A percentile compares a stretch with the other conserved stretches of the same genome.
Conservation (phyloP, 2,113 vertebrate species). For the Mixornis gularis region DNA sequence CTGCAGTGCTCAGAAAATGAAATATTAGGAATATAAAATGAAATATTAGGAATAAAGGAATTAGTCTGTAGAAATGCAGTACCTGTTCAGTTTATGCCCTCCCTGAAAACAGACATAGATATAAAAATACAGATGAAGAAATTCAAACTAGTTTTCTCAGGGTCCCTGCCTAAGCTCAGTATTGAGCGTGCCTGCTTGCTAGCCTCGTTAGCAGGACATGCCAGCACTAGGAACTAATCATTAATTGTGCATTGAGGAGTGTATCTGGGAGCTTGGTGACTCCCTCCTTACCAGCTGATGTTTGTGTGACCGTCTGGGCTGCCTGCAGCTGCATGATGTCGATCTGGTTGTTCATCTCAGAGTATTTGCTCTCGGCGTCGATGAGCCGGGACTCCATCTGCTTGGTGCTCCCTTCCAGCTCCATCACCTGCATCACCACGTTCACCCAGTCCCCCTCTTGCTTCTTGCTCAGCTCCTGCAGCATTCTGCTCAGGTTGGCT, state of each 20-base stretch:
- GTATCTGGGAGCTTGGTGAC: not conserved
- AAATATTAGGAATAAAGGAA: not conserved
- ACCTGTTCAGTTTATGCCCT: not conserved
- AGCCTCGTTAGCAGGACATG: not conserved
- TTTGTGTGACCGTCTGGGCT: conserved; percentile 84
- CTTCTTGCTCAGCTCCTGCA: conserved; percentile 84
- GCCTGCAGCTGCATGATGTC: conserved; percentile 94
- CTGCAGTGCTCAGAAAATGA: not conserved
- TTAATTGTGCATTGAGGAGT: not conserved
- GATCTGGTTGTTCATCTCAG: conserved; percentile 91
- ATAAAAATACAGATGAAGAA: not conserved
- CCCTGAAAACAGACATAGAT: not conserved
- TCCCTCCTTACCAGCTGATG: conserved; percentile 85
- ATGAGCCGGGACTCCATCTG: conserved; percentile 82
- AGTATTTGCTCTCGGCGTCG: conserved; percentile 91
- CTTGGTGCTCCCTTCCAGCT: conserved; percentile 84
- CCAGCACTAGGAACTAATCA: not conserved
- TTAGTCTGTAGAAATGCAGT: not conserved
- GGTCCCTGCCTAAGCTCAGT: not conserved
- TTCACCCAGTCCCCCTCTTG: conserved; percentile 85
- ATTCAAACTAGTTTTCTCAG: not conserved
- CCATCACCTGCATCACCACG: conserved; percentile 87
- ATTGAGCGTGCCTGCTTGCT: not conserved
- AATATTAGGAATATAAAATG: not conserved
- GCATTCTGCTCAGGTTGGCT: conserved; percentile 85